phyloP scores from a whole-genome alignment of 2,888 invertebrate genomes.

The Drosophila heteroneura region DNA sequence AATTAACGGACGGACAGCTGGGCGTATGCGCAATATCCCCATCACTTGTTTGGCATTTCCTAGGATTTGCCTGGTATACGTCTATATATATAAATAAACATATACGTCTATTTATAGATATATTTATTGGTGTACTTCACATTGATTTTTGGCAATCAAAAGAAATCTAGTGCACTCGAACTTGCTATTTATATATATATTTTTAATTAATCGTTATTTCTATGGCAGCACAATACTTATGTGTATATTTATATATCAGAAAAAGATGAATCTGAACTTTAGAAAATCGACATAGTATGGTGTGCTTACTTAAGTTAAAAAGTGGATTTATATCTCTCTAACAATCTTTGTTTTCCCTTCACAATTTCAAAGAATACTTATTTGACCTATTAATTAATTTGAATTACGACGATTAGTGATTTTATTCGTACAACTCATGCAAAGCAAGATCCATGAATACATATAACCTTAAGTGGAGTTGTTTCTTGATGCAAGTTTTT shows the following conservation, averaged over 20 bases:
- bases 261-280: background rate
- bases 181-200: background rate
- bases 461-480: background rate
- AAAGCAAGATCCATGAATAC: background rate
- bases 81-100: background rate
- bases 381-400: background rate
- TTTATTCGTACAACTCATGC: background rate
- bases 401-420: background rate
- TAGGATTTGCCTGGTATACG: background rate
- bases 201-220: background rate
- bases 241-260: background rate
- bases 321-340: background rate
- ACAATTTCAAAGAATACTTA: background rate
- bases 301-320: background rate
- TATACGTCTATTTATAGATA: background rate
- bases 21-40: conserved; percentile 7
- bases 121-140: background rate
- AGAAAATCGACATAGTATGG: background rate
- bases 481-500: background rate
- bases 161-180: background rate
- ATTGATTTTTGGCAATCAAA: background rate
- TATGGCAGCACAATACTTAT: background rate
- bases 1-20: conserved; percentile 3
- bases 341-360: background rate
- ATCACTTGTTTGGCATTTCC: background rate